Conservation (phyloP, 2,888 invertebrate species). For the Pediacus dermestoides region DNA sequence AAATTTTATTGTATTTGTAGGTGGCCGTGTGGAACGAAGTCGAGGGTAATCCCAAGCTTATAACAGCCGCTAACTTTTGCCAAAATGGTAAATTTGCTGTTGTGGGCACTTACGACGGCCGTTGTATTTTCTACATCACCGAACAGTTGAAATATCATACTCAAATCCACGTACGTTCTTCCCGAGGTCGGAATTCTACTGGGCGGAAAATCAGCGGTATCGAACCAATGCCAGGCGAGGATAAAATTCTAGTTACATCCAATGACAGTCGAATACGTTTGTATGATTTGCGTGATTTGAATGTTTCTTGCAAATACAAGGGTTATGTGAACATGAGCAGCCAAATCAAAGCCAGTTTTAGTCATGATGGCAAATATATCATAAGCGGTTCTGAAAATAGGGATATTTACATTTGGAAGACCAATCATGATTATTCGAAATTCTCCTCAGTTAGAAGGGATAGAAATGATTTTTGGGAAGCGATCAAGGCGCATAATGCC, state of each 20-base stretch:
- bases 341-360: constrained; percentile 96
- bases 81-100: constrained; percentile 98
- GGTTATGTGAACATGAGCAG: constrained; percentile 89
- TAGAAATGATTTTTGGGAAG: constrained; percentile 97
- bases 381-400: constrained; percentile 97
- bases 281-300: constrained; percentile 92
- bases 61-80: constrained; percentile 96
- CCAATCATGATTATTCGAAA: constrained; percentile 92
- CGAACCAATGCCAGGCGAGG: constrained; percentile 93
- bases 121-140: constrained; percentile 97
- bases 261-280: constrained; percentile 96
- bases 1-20: constrained; percentile 35
- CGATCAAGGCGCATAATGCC: constrained; percentile 91
- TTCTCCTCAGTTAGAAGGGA: constrained; percentile 89
- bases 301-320: constrained; percentile 71
- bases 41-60: constrained; percentile 88
- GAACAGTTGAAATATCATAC: constrained; percentile 98
- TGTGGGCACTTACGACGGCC: constrained; percentile 96
- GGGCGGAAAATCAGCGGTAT: constrained; percentile 96
- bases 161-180: constrained; percentile 92
- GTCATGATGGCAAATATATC: constrained; percentile 96
- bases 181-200: constrained; percentile 91
- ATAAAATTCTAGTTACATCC: constrained; percentile 94
- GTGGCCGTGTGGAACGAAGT: constrained; percentile 98
- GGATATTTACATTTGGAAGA: constrained; percentile 98